Percentiles rank a stretch among this genome's conserved stretches.
Conservation (phyloP, 2,113 vertebrate genomes). For the Mesembrinibis cayennensis region DNA sequence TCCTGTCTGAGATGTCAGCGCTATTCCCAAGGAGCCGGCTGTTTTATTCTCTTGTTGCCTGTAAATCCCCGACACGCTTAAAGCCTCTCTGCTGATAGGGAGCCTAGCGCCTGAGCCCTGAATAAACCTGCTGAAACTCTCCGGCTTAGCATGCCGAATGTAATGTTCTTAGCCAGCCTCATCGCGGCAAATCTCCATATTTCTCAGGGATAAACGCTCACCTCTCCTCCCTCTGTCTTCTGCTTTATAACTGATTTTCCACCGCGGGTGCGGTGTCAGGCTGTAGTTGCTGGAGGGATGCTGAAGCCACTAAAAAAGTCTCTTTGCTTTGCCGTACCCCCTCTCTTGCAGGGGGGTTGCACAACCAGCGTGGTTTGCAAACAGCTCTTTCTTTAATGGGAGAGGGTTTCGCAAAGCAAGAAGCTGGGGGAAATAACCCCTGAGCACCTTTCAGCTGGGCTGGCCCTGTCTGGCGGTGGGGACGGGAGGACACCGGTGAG, state of each 20-base stretch:
- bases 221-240: constrained; percentile 6
- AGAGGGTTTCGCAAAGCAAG: neutral
- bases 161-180: constrained; percentile 42
- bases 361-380: fast-evolving
- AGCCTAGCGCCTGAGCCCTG: constrained; percentile 21
- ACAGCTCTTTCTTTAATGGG: neutral
- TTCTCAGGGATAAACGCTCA: constrained; percentile 32
- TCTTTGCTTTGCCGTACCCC: fast-evolving
- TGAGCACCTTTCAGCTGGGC: neutral
- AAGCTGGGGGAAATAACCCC: neutral
- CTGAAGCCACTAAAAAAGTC: neutral
- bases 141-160: neutral
- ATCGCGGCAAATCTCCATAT: constrained; percentile 22
- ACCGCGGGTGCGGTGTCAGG: fast-evolving
- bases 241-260: neutral
- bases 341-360: neutral
- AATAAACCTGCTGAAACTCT: constrained; percentile 5
- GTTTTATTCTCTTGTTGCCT: neutral
- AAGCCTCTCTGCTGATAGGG: constrained; percentile 14
- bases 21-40: neutral
- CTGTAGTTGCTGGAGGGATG: neutral
- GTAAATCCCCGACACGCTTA: neutral
- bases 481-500: neutral
- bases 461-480: neutral
- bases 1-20: neutral